phyloP scores from a whole-genome alignment of 2,797 vertebrate species.

The Rousettus madagascariensis region DNA sequence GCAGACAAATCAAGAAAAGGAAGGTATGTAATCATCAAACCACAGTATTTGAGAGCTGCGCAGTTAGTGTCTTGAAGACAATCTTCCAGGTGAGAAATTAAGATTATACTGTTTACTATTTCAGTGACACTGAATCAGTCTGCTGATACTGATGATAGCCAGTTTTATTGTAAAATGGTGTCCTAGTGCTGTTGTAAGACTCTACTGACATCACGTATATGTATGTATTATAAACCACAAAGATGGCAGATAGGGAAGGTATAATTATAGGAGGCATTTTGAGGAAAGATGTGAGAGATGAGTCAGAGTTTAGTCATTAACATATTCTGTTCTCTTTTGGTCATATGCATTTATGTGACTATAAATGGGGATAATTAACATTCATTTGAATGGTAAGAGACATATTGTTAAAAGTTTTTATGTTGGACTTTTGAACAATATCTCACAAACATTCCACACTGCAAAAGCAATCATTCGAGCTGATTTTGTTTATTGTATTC shows the following conservation, averaged over 20 bases:
- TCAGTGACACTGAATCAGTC: not conserved
- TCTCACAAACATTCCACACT: not conserved
- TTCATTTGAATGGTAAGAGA: conserved; percentile 46
- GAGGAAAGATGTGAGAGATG: conserved; percentile 46
- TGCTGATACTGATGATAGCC: not conserved
- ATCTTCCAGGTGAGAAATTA: not conserved
- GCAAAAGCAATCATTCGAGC: not conserved
- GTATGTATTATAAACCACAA: not conserved
- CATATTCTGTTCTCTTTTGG: conserved; percentile 56
- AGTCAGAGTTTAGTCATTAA: conserved; percentile 68
- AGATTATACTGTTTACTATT: not conserved
- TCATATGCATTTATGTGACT: conserved; percentile 9
- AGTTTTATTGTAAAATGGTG: not conserved
- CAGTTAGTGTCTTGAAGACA: not conserved
- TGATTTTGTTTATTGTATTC: not conserved
- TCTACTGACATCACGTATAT: not conserved
- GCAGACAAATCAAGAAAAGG: not conserved
- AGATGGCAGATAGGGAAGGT: not conserved
- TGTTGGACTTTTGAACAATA: conserved; percentile 43
- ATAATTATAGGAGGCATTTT: conserved; percentile 34
- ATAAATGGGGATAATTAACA: conserved; percentile 46
- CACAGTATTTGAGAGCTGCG: not conserved
- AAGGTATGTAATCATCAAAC: not conserved
- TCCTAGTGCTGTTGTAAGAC: not conserved
- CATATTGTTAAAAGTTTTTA: not conserved